phyloP scores from a whole-genome alignment of 2,888 invertebrate genomes.

The Oscheius sp. region DNA sequence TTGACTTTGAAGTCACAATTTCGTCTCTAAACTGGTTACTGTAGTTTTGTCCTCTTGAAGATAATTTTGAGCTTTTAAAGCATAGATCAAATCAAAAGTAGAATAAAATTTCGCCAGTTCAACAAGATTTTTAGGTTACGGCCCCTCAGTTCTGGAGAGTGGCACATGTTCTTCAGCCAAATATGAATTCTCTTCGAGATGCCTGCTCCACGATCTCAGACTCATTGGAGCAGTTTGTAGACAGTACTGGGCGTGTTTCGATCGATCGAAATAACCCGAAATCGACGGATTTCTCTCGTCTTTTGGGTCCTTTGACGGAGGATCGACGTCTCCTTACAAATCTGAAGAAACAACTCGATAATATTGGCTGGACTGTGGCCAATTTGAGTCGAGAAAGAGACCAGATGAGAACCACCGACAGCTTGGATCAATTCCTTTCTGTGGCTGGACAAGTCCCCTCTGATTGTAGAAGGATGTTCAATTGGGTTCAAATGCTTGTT shows the following conservation, averaged over 20 bases:
- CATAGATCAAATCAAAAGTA: no score
- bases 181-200: constrained; percentile 84
- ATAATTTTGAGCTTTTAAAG: no score
- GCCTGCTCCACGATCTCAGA: constrained; percentile 82
- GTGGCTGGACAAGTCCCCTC: constrained; percentile 85
- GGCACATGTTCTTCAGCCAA: constrained; percentile 81
- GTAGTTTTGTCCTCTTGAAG: no score
- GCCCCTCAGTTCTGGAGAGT: constrained; percentile 80
- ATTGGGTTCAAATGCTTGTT: constrained; percentile 79
- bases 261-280: constrained; percentile 44
- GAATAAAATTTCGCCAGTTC: no score
- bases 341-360: constrained; percentile 81
- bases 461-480: constrained; percentile 87
- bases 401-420: constrained; percentile 72
- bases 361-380: constrained; percentile 82
- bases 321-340: constrained; percentile 32
- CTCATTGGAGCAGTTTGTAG: constrained; percentile 69
- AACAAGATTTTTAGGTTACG: constrained; percentile 27
- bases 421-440: constrained; percentile 84
- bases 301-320: constrained; percentile 40
- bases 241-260: constrained; percentile 51
- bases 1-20: no score
- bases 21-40: no score
- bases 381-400: constrained; percentile 74
- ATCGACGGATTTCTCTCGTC: constrained; percentile 35